phyloP scores from a whole-genome alignment of 1,140 invertebrate species.

The Drosophila nigrodunni region DNA sequence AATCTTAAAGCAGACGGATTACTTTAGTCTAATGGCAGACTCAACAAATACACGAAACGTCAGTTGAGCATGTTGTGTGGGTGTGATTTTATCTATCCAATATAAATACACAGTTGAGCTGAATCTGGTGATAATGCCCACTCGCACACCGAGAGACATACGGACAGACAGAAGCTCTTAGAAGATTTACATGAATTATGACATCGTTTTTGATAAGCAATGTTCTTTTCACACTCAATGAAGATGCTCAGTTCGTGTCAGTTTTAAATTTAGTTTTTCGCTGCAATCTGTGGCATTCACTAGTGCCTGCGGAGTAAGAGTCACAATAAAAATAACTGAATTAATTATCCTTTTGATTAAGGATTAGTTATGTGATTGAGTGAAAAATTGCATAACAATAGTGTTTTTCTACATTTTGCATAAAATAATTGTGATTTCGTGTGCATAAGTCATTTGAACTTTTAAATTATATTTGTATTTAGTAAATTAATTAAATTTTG shows the following conservation, averaged over 20 bases:
- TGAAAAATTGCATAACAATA: no score
- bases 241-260: conserved; percentile 29
- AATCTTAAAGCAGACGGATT: neutral
- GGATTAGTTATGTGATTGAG: conserved; percentile 12
- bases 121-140: conserved; percentile 49
- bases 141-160: conserved; percentile 10
- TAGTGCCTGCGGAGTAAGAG: conserved; percentile 36
- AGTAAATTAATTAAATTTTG: no score
- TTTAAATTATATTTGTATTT: no score
- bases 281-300: conserved; percentile 28
- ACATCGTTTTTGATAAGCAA: conserved; percentile 53
- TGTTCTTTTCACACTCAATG: conserved; percentile 32
- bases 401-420: no score
- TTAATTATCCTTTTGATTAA: conserved; percentile 34
- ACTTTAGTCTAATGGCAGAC: conserved; percentile 11
- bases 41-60: neutral
- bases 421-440: no score
- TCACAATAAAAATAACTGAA: conserved; percentile 10
- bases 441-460: no score
- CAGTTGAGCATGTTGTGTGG: conserved; percentile 6
- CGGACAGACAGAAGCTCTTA: conserved; percentile 30
- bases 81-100: conserved; percentile 21
- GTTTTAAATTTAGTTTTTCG: conserved; percentile 47
- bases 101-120: conserved; percentile 26
- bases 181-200: conserved; percentile 70